Evolutionary conservation across 1,140 invertebrate species (phyloP), one percentile per base, ranked within the genome.

Genomic region (Cotesia glomerata): DNA sequence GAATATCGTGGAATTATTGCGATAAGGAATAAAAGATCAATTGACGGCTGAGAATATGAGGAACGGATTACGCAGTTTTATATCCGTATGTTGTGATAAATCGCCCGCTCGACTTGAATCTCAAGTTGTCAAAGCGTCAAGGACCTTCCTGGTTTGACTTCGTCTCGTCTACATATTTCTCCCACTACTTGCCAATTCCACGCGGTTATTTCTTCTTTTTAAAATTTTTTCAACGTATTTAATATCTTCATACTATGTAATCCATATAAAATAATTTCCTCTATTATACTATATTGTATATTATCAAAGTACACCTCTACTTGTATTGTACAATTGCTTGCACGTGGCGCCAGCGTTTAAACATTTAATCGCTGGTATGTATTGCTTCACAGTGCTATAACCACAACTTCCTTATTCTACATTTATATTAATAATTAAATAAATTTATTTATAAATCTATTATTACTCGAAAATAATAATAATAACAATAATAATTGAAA

Each of bases 91-190:
- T 71, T 71, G 58, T 67, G 63, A 59, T 68, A 73, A 74, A 77
- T 78, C 73, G 75, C 65, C 14, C n/a, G 75, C 65, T 26, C n/a
- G 32, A 32, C 39, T 45, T 45, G 39, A 45, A 45, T 45, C 65
- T 45, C 65, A 49, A 61, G 63, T 65, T 32, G 69, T 36, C 58
- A 67, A 56, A 73, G 59, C 72, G 66, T 73, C 67, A 73, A 73
- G 72, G 72, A 73, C 72, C 72, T 73, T 69, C 72, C 72, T 56
- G 52, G 66, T 65, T 73, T 5, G 34, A 69, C 59, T 26, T 26
- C 49, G 26, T 26, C 26, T 26, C 66, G 39, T 65, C 59, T 52
- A 32, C 61, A 34, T 26, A 26, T 51, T 32, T 54, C n/a, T 5
- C 35, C 39, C 61, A 51, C 69, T 62, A 72, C 36, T 70, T 35